Conservation (phyloP, 2,888 invertebrate genomes). For the Tridacna crocea region DNA sequence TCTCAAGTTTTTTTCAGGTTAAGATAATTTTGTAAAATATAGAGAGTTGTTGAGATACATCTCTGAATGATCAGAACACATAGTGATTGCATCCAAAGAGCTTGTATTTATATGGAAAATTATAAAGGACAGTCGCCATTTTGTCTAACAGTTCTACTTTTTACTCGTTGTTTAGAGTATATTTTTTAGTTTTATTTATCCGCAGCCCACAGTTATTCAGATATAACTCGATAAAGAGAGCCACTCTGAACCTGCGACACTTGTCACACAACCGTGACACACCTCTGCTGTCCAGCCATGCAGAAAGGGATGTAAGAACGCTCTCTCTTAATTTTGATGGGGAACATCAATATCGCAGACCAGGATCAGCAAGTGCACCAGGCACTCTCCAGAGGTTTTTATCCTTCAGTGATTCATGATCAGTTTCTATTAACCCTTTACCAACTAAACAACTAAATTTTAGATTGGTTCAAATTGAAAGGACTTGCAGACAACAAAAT, state of each 20-base stretch:
- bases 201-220: constrained; percentile 15
- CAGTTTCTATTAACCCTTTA: neutral
- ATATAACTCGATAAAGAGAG: constrained; percentile 75
- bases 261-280: constrained; percentile 76
- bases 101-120: too few species aligned
- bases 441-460: neutral
- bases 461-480: too few species aligned
- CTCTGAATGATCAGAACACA: too few species aligned
- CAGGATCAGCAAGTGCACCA: constrained; percentile 69
- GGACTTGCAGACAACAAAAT: too few species aligned
- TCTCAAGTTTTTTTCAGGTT: too few species aligned
- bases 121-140: too few species aligned
- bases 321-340: constrained; percentile 70
- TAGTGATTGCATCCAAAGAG: too few species aligned
- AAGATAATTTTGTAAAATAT: too few species aligned
- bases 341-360: constrained; percentile 62
- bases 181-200: constrained; percentile 1
- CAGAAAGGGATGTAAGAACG: constrained; percentile 56
- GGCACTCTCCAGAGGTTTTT: constrained; percentile 75
- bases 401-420: neutral
- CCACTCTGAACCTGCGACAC: constrained; percentile 72
- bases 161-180: neutral
- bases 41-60: too few species aligned
- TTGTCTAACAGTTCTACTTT: too few species aligned
- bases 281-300: constrained; percentile 62